A percentile compares a stretch with the other conserved stretches of the same genome.
These are phyloP conservation scores for Callithrix jacchus DNA, from an alignment of 2,113 vertebrate genomes.

Conservation along the genomic window DNA sequence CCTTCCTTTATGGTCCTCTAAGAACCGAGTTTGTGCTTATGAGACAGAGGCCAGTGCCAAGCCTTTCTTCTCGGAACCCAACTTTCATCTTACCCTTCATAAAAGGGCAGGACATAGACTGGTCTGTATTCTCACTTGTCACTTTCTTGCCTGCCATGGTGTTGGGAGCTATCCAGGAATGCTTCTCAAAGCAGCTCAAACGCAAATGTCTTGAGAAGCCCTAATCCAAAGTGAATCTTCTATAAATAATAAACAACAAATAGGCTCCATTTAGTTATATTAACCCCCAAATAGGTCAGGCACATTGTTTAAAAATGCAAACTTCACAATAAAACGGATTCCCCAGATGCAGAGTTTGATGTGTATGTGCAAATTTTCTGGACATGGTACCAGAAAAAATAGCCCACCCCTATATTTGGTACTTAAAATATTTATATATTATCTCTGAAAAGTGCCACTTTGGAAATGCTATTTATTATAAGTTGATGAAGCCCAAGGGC, in stretches of 20 bases:
- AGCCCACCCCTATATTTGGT: conserved; percentile 79
- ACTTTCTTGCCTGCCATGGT: conserved; percentile 65
- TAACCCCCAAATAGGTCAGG: conserved; percentile 84
- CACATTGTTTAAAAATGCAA: conserved; percentile 83
- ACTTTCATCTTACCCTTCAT: conserved; percentile 75
- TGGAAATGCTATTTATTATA: conserved; percentile 84
- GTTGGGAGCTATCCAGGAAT: conserved; percentile 67
- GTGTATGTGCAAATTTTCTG: conserved; percentile 85
- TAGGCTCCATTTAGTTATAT: conserved; percentile 85
- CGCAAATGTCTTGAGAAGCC: conserved; percentile 70
- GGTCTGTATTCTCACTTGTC: conserved; percentile 75
- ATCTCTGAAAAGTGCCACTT: conserved; percentile 81
- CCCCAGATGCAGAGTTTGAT: conserved; percentile 82
- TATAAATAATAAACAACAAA: conserved; percentile 89
- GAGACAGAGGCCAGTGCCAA: conserved; percentile 68
- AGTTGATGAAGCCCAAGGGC: conserved; percentile 72
- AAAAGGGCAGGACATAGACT: conserved; percentile 19
- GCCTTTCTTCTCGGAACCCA: conserved; percentile 54
- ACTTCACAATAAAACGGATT: conserved; percentile 83
- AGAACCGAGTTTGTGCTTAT: conserved; percentile 78
- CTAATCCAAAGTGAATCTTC: conserved; percentile 85
- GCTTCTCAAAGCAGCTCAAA: conserved; percentile 69
- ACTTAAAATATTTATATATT: conserved; percentile 86
- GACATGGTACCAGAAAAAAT: conserved; percentile 76
- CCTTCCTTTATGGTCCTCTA: conserved; percentile 64